Base-by-base conservation (phyloP, 2,888 invertebrate species). In the Hydroisotoma schaefferi region DNA sequence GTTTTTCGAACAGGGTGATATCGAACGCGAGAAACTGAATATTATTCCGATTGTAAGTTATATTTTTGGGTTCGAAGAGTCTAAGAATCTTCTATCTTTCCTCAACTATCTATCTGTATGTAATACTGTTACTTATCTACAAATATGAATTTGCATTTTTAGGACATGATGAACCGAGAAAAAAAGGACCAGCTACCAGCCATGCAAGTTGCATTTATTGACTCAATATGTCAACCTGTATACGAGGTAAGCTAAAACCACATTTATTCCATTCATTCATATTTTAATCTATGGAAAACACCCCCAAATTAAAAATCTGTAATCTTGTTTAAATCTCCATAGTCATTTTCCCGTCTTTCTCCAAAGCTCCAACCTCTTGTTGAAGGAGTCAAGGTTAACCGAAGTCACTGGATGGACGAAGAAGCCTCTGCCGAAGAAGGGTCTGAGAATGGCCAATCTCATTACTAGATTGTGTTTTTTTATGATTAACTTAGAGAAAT, bases 181-280 rank as follows among this genome's bases (percentile, higher is more conserved):
- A 94, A 94, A 77, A 90, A 92, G 78, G 91, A 93, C 75, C 89
- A 94, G 77, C 81, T 94, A 73, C 94, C 94, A 37, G 84, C 88
- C 75, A 94, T 94, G 94, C 94, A 94, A 84, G 92, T 95, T 65
- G 88, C 88, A 73, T 95, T 94, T 78, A 94, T 95, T 69, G 94
- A 95, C 78, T 88, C 92, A 37, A 93, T 95, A 75, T 94, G 94
- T 77, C 79, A 92, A 75, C 94, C 94, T 61, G 88, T 95, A 75
- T 94, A 94, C 77, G 88, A 91, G 85, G 93, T 94, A 78, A 80
- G 75, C 75, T 47, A 25, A 44, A 28, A 3, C 26, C 33, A 15
- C 15, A 10, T 33, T 33, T 33, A 33, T 15, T 15, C 8, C 15
- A 10, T 15, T 10, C 33, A 33, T 33, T 33, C 33, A 10, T 33